Percentiles rank a stretch among this genome's conserved stretches.
Conservation (phyloP, 2,113 vertebrate genomes). For the Panurus biarmicus region DNA sequence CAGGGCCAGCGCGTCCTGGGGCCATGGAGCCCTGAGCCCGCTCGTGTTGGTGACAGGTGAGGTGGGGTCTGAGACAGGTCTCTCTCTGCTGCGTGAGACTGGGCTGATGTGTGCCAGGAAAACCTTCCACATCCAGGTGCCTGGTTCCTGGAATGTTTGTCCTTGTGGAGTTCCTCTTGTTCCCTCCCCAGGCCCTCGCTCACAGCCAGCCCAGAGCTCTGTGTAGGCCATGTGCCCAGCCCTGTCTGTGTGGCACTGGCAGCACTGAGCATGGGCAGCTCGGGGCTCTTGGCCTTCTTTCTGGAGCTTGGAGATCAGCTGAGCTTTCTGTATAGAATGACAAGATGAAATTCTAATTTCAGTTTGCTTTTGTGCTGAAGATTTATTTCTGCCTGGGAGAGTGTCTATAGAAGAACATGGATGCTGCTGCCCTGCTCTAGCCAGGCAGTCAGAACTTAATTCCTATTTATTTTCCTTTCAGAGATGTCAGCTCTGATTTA, state of each 20-base stretch:
- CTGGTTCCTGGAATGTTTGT: not conserved
- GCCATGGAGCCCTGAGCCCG: too few species aligned
- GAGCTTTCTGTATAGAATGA: not conserved
- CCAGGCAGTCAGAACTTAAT: not conserved
- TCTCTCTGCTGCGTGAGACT: too few species aligned
- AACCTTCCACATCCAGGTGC: rapidly evolving
- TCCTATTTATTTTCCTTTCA: not conserved
- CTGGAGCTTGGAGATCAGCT: not conserved
- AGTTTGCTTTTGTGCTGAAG: not conserved
- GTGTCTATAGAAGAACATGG: not conserved
- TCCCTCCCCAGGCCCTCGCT: not conserved
- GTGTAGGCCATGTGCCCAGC: not conserved
- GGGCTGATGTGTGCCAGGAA: rapidly evolving
- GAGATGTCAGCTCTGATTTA: not conserved
- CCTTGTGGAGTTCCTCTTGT: rapidly evolving
- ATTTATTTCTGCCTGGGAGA: not conserved
- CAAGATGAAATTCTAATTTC: not conserved
- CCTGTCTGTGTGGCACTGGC: rapidly evolving
- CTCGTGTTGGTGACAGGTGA: not conserved
- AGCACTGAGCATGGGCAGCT: rapidly evolving
- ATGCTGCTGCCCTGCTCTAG: not conserved
- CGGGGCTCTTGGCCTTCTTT: not conserved
- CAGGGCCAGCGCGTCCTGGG: not conserved
- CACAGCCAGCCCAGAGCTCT: rapidly evolving
- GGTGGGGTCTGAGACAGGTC: rapidly evolving